phyloP scores from a whole-genome alignment of 2,888 invertebrate species.

The Coleophora deauratella region DNA sequence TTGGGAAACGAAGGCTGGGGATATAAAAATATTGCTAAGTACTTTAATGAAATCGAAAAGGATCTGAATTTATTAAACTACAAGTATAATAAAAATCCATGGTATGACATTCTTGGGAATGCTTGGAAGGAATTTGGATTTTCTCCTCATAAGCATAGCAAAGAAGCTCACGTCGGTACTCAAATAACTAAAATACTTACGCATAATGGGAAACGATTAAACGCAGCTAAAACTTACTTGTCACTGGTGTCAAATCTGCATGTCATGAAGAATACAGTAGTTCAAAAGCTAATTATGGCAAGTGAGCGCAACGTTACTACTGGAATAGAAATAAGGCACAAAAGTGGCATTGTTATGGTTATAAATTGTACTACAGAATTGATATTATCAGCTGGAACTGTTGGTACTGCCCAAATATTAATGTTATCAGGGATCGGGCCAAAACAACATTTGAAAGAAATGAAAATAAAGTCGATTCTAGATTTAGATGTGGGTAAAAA shows the following conservation, averaged over 20 bases:
- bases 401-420: constrained; percentile 64
- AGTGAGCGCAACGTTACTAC: constrained; percentile 38
- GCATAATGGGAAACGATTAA: constrained; percentile 57
- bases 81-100: constrained; percentile 21
- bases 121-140: constrained; percentile 57
- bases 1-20: constrained; percentile 71
- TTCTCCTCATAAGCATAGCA: constrained; percentile 20
- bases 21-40: constrained; percentile 57
- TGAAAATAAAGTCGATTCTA: constrained; percentile 39
- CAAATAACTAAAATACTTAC: constrained; percentile 57
- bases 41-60: constrained; percentile 58
- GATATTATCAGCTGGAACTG: constrained; percentile 61
- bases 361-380: constrained; percentile 56
- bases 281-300: constrained; percentile 65
- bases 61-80: constrained; percentile 17
- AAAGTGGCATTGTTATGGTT: constrained; percentile 31
- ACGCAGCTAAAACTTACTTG: constrained; percentile 65
- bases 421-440: constrained; percentile 71
- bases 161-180: constrained; percentile 53
- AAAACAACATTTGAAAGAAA: constrained; percentile 33
- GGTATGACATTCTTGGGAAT: constrained; percentile 29
- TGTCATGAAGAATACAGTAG: constrained; percentile 63
- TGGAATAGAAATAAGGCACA: constrained; percentile 50
- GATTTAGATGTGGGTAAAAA: constrained; percentile 63
- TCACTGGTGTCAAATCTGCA: constrained; percentile 35